Conservation (phyloP, 1,140 invertebrate genomes). For the Leptestheria dahalacensis region DNA sequence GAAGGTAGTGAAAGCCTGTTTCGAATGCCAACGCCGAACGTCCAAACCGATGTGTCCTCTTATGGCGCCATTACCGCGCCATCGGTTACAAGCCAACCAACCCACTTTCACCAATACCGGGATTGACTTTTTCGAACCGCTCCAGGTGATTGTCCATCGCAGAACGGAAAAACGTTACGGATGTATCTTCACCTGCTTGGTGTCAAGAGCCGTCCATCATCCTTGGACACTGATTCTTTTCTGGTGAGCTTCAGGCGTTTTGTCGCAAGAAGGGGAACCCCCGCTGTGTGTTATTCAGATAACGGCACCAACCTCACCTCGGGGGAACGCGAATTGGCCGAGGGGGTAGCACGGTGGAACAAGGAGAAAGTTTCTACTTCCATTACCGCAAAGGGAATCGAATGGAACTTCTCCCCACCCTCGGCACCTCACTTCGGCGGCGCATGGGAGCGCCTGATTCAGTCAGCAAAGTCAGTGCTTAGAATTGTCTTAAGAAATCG, state of each 20-base stretch:
- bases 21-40: conserved; percentile 13
- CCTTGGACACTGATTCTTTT: conserved; percentile 19
- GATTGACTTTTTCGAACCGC: conserved; percentile 16
- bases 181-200: conserved; percentile 27
- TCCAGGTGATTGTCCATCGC: conserved; percentile 3
- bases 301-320: conserved; percentile 14
- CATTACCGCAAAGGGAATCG: conserved; percentile 12
- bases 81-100: not conserved
- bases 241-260: conserved; percentile 16
- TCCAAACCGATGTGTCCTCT: conserved; percentile 7
- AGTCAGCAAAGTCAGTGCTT: conserved; percentile 11
- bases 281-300: conserved; percentile 12
- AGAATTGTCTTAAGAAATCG: conserved; percentile 8
- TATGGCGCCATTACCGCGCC: conserved; percentile 8
- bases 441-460: conserved; percentile 13
- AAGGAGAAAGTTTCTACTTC: not conserved
- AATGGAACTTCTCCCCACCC: conserved; percentile 15
- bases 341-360: not conserved
- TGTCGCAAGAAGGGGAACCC: not conserved
- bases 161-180: conserved; percentile 20
- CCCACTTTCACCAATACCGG: conserved; percentile 11
- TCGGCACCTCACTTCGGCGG: conserved; percentile 13
- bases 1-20: conserved; percentile 12
- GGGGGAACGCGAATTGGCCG: not conserved
- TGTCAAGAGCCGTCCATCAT: conserved; percentile 28